Percentiles rank a stretch among this genome's conserved stretches.
These are phyloP conservation scores for Bombus consobrinus DNA, from an alignment of 1,140 invertebrate genomes.

Conservation along the genomic window DNA sequence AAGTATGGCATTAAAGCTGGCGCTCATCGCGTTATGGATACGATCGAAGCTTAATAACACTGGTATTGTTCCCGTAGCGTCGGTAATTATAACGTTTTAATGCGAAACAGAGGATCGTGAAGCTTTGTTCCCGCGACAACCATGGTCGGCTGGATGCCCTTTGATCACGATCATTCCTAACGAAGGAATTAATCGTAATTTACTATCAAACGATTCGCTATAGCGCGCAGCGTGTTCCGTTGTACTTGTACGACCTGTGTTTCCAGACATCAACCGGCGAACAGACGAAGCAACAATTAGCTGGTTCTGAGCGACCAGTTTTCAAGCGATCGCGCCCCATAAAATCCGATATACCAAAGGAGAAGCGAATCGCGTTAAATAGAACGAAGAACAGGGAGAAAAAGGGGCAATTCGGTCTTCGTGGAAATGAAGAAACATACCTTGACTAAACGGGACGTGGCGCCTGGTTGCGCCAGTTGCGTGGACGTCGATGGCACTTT, in stretches of 20 bases:
- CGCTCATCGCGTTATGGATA: constrained; percentile 23
- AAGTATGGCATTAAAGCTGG: constrained; percentile 8
- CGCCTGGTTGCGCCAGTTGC: constrained; percentile 46
- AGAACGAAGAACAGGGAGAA: neutral
- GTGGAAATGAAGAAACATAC: constrained; percentile 62
- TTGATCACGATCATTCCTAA: constrained; percentile 48
- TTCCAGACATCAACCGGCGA: neutral
- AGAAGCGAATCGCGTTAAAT: neutral
- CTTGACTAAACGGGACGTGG: constrained; percentile 33
- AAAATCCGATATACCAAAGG: neutral
- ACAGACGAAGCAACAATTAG: constrained; percentile 49
- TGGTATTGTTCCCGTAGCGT: constrained; percentile 28
- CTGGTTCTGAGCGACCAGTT: constrained; percentile 32
- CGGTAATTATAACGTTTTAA: constrained; percentile 49
- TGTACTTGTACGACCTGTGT: constrained; percentile 3
- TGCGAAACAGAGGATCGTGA: neutral
- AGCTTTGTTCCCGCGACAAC: constrained; percentile 35
- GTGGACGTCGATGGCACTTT: constrained; percentile 57
- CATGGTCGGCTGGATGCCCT: constrained; percentile 28
- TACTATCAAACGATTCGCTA: constrained; percentile 14
- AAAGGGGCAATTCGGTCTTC: constrained; percentile 42
- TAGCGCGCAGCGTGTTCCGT: neutral
- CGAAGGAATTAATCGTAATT: constrained; percentile 52
- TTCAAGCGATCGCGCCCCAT: neutral
- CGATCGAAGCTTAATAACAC: constrained; percentile 21